Evolutionary conservation across 1,140 invertebrate genomes (phyloP).

Genomic region (Drosophila mauritiana): DNA sequence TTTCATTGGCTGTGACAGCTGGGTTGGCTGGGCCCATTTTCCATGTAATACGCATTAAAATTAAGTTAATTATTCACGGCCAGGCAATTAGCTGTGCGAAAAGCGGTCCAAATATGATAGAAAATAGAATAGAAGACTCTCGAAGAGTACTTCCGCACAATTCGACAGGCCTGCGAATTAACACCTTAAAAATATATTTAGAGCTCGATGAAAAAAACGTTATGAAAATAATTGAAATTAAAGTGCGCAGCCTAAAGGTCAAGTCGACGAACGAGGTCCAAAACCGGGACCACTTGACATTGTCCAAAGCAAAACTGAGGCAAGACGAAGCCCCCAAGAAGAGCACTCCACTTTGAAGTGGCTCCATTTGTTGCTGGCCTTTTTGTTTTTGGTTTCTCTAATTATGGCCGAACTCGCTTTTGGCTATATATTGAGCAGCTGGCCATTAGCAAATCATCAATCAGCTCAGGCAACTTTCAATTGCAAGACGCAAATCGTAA

Average conservation of each 20-base stretch:
- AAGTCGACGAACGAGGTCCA: slow-evolving; percentile 46
- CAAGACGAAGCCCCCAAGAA: slow-evolving; percentile 48
- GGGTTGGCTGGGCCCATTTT: slow-evolving; percentile 1
- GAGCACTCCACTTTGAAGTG: slow-evolving; percentile 37
- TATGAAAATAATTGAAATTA: slow-evolving; percentile 19
- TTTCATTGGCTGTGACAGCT: slow-evolving; percentile 50
- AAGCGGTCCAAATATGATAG: not conserved
- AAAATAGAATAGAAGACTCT: slow-evolving; percentile 17
- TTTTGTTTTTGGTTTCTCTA: slow-evolving; percentile 15
- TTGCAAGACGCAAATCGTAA: slow-evolving; percentile 60
- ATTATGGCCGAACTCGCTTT: slow-evolving; percentile 32
- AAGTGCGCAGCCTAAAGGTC: slow-evolving; percentile 56
- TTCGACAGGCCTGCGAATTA: slow-evolving; percentile 47
- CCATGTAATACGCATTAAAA: slow-evolving; percentile 50
- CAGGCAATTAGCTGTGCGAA: slow-evolving; percentile 34
- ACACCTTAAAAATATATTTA: slow-evolving; percentile 65
- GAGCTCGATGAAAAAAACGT: not conserved
- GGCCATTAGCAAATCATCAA: slow-evolving; percentile 60
- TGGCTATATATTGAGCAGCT: slow-evolving; percentile 65
- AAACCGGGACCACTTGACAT: slow-evolving; percentile 62
- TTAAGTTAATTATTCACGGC: slow-evolving; percentile 57
- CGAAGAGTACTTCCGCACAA: slow-evolving; percentile 24
- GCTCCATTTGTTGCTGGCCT: slow-evolving; percentile 28
- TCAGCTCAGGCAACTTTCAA: slow-evolving; percentile 72
- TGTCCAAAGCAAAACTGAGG: slow-evolving; percentile 40